Evolutionary conservation across 2,113 vertebrate species (phyloP), one percentile per base, ranked within the genome.

Genomic region (Hippocampus barbouri): DNA sequence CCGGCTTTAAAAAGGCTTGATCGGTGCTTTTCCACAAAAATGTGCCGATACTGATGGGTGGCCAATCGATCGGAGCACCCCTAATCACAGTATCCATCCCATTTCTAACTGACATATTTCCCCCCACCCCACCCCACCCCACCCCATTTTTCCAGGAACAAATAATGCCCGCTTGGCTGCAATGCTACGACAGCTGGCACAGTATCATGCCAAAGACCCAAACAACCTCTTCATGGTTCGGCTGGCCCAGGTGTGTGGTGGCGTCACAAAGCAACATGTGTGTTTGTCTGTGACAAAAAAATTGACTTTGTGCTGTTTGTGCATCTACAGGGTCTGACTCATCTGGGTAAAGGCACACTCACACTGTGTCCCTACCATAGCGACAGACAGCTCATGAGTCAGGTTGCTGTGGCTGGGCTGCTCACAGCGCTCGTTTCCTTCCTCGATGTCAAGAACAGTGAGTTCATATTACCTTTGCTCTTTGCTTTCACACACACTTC

Each of bases 201-300:
- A 99, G 78, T 98, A 98, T 89, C 97, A 99, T 0, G 97, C 97
- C 86, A 99, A 99, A 91, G 97, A 98, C 85, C 97, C 97, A 51
- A 99, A 99, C 92, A 99, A 99, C 76, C 95, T 99, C 80, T 99
- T 99, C 91, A 99, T 99, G 97, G 97, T 98, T 88, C 93, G 97
- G 79, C 85, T 99, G 83, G 97, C 97, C 79, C 97, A 98, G 95
- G 97, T 98, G 86, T 62, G 89, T 74, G 47, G 74, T 38, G 59
- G 38, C 61, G 23, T 73, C 66, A 10, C 38, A 45, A 27, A 65
- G 54, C 63, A 14, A 41, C 45, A n/a, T n/a, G 45, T 69, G n/a
- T 21, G 11, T 47, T 65, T 60, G 53, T 53, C 25, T 14, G 21
- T 49, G 40, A 10, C 43, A 2, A 57, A 25, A 25, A 25, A 74